phyloP scores from a whole-genome alignment of 2,113 vertebrate genomes.

The Oreochromis spilurus region DNA sequence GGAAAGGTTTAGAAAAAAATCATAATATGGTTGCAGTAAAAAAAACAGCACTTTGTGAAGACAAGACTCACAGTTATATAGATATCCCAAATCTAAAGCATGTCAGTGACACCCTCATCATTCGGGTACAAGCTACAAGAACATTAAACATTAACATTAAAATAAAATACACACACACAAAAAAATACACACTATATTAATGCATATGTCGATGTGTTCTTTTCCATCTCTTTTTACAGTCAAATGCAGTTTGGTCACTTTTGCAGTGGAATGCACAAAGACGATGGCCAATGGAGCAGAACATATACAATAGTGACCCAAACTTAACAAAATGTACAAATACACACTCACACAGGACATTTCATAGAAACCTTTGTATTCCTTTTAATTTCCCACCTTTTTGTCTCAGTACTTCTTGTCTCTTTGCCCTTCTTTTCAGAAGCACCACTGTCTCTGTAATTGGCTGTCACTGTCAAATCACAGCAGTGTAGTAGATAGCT shows the following conservation, averaged over 20 bases:
- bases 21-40: neutral
- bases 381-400: neutral
- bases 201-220: neutral
- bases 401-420: neutral
- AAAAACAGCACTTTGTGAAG: neutral
- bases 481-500: neutral
- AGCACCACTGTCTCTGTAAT: constrained; percentile 27
- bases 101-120: neutral
- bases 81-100: neutral
- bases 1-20: neutral
- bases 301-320: neutral
- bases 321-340: neutral
- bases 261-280: neutral
- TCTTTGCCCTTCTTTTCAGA: neutral
- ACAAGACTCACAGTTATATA: neutral
- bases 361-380: neutral
- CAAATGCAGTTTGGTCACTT: neutral
- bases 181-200: neutral
- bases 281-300: neutral
- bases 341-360: neutral
- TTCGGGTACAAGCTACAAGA: neutral
- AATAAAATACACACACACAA: neutral
- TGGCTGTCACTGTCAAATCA: constrained; percentile 37
- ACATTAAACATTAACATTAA: too few species aligned
- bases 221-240: neutral